Conservation (phyloP, 2,113 vertebrate genomes). For the Arizona elegans region DNA sequence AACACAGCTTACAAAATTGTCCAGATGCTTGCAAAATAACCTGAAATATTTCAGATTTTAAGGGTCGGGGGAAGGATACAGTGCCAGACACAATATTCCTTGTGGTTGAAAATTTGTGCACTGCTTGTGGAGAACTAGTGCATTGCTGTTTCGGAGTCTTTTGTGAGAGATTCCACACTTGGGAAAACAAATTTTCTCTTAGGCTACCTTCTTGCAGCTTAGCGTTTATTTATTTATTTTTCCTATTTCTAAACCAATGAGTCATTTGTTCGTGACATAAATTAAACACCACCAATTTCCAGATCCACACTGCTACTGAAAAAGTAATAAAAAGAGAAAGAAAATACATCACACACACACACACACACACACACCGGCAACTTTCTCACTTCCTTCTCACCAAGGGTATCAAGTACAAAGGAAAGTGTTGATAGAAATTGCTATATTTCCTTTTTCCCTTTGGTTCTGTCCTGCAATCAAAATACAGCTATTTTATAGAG, state of each 20-base stretch:
- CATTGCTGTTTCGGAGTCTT: background rate
- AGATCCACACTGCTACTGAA: background rate
- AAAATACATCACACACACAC: background rate
- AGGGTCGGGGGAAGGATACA: background rate
- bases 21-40: conserved; percentile 14
- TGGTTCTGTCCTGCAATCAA: background rate
- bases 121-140: too few species aligned
- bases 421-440: background rate
- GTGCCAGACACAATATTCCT: background rate
- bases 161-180: background rate
- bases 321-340: background rate
- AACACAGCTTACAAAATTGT: background rate
- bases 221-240: background rate
- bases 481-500: background rate
- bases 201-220: background rate
- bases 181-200: background rate
- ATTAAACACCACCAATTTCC: background rate
- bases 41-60: background rate
- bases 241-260: background rate
- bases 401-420: background rate
- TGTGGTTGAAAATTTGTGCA: background rate
- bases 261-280: background rate
- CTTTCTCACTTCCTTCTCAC: background rate
- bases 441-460: too few species aligned
- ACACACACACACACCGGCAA: background rate